phyloP scores from a whole-genome alignment of 2,797 vertebrate species.

The Cetoscarus ocellatus region DNA sequence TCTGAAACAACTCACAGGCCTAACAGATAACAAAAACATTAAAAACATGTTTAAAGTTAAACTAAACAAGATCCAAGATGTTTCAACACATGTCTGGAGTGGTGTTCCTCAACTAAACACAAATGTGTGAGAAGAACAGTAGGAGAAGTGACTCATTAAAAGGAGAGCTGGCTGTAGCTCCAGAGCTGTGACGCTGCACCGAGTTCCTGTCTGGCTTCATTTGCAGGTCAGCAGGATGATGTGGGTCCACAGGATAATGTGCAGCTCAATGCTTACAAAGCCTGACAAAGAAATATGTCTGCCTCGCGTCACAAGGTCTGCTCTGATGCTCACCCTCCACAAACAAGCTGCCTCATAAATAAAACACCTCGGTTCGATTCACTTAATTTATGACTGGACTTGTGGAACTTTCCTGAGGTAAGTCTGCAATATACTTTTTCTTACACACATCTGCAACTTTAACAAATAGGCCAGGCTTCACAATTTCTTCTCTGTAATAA shows the following conservation, averaged over 20 bases:
- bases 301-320: conserved; percentile 52
- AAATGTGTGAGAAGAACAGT: conserved; percentile 14
- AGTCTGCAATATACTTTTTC: conserved; percentile 53
- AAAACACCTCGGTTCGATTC: conserved; percentile 49
- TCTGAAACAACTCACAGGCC: conserved; percentile 32
- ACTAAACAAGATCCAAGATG: conserved; percentile 9
- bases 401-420: conserved; percentile 62
- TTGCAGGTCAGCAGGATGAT: conserved; percentile 33
- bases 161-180: background rate
- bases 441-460: conserved; percentile 24
- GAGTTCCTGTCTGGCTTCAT: conserved; percentile 26
- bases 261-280: conserved; percentile 36
- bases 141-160: conserved; percentile 10
- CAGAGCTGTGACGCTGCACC: background rate
- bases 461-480: too few species aligned
- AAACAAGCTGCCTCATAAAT: conserved; percentile 59
- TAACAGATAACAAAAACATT: conserved; percentile 9
- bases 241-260: conserved; percentile 41
- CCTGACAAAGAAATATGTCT: conserved; percentile 45
- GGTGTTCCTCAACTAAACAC: conserved; percentile 11
- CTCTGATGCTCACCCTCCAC: conserved; percentile 45
- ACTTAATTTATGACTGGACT: conserved; percentile 63
- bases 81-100: background rate
- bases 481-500: too few species aligned
- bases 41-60: background rate